Evolutionary conservation across 1,140 invertebrate genomes (phyloP).

Genomic region (Ridgeia piscesae): DNA sequence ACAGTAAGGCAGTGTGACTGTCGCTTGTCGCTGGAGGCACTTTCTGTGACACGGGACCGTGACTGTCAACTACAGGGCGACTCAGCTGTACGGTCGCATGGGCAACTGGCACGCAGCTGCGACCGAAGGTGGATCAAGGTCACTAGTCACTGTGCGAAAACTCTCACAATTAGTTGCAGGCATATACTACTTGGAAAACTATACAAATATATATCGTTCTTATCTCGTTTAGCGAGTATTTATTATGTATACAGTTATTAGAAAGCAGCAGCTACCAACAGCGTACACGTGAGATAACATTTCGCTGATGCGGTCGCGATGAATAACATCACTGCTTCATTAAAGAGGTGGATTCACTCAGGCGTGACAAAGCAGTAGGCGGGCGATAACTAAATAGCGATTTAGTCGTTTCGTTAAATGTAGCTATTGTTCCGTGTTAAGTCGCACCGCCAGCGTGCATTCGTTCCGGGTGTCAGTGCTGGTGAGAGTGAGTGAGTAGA

Average conservation of each 20-base stretch:
- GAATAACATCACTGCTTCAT: neutral
- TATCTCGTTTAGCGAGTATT: neutral
- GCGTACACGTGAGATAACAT: neutral
- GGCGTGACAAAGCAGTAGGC: neutral
- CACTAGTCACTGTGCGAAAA: neutral
- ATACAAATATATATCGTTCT: neutral
- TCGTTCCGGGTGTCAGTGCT: neutral
- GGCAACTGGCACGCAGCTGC: neutral
- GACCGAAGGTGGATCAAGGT: too few relatives aligned
- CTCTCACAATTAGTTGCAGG: neutral
- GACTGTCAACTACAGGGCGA: neutral
- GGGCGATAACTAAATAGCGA: neutral
- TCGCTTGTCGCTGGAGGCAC: neutral
- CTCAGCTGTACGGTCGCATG: neutral
- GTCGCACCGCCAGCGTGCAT: neutral
- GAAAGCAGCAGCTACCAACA: neutral
- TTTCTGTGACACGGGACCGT: neutral
- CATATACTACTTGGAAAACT: neutral
- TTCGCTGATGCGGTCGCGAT: neutral
- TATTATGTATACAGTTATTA: neutral
- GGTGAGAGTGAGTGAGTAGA: neutral
- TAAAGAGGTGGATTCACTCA: neutral
- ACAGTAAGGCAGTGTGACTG: neutral
- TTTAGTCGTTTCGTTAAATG: neutral
- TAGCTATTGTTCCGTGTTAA: neutral